phyloP scores from a whole-genome alignment of 1,140 invertebrate genomes.

The Drosophila pseudoobscura region DNA sequence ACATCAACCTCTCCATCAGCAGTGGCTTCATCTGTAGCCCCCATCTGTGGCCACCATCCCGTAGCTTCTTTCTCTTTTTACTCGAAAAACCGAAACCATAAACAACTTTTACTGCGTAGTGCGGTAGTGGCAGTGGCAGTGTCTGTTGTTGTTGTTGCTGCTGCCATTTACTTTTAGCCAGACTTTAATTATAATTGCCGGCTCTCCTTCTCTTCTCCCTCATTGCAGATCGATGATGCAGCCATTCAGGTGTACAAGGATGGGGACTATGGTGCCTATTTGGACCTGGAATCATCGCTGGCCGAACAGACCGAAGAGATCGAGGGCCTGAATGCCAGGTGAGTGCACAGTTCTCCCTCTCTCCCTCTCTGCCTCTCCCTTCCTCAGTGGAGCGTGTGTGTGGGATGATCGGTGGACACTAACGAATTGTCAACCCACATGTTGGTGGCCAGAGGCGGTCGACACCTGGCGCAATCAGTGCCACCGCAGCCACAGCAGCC shows the following conservation, averaged over 20 bases:
- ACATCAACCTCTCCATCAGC: constrained; percentile 32
- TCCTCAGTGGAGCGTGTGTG: too few relatives aligned
- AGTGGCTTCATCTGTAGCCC: constrained; percentile 7
- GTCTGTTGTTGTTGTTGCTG: constrained; percentile 6
- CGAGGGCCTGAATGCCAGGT: constrained; percentile 97
- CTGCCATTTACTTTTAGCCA: constrained; percentile 65
- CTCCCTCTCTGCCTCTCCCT: too few relatives aligned
- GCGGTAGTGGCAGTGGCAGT: constrained; percentile 67
- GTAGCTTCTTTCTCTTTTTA: constrained; percentile 54
- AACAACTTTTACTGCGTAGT: constrained; percentile 81
- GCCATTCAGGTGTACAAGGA: constrained; percentile 98
- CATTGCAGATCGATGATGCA: constrained; percentile 96
- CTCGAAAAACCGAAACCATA: constrained; percentile 50
- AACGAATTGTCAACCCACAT: constrained; percentile 44
- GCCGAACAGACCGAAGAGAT: constrained; percentile 98
- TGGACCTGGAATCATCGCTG: constrained; percentile 97
- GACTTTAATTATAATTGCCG: constrained; percentile 74
- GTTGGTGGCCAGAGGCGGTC: neutral
- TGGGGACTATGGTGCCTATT: constrained; percentile 97
- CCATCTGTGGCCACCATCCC: constrained; percentile 25
- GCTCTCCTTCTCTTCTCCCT: constrained; percentile 20
- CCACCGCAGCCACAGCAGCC: neutral
- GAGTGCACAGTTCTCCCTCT: constrained; percentile 84
- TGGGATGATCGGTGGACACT: constrained; percentile 17
- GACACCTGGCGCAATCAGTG: constrained; percentile 36